Evolutionary conservation across 2,888 invertebrate genomes (phyloP), one percentile per base, ranked within the genome.

Genomic region (Athetis lepigone): DNA sequence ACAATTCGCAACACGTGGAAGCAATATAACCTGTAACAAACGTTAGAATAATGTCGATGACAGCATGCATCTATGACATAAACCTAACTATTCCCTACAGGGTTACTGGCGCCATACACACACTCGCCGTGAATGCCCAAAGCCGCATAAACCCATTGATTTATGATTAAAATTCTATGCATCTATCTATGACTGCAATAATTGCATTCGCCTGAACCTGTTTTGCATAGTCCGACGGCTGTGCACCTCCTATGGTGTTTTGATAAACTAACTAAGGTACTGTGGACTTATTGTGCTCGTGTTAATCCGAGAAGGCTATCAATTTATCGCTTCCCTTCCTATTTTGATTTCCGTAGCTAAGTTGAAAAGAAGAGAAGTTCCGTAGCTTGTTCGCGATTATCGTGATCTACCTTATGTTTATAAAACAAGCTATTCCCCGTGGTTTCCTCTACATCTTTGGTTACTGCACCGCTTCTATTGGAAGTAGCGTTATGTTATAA

Each of bases 81-180:
- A 50, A 63, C 61, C 47, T 47, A 59, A 67, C 52, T 11, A 47
- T 56, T 61, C 47, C 43, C 56, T 58, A 52, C 39, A 61, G 45
- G 55, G 47, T 57, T 18, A 29, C 52, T 77, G 86, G 86, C 85
- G 84, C 85, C 84, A 79, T 66, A 72, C 68, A 39, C 50, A 33
- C 78, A 80, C 83, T 81, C 80, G 82, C 76, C 51, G 51, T 80
- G 84, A 83, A 86, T 87, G 81, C 80, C 77, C 80, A 82, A 74
- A 81, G 77, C 74, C 43, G 78, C 82, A 79, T 83, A 84, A 84
- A 82, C 57, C 80, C 82, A 85, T 83, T 86, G 84, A 87, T 88
- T 88, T 88, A 88, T 86, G 82, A 85, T 90, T 90, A 81, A 83
- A 84, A 91, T 89, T 90, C 90, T 79, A 79, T 82, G 81, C 88